Evolutionary conservation across 1,140 invertebrate genomes (phyloP).

Genomic region (Hylaeus anthracinus): DNA sequence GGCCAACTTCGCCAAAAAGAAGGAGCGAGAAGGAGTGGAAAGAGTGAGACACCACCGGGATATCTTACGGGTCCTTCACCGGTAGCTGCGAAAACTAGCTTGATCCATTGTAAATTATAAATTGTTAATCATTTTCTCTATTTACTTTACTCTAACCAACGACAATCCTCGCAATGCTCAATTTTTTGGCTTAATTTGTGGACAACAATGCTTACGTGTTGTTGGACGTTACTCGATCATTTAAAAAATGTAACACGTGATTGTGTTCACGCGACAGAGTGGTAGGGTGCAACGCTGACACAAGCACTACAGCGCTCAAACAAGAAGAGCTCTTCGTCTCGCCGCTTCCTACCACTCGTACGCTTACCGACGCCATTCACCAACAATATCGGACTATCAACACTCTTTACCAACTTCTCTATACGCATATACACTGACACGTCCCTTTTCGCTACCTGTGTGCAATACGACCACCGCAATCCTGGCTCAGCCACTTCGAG

Average conservation of each 20-base stretch:
- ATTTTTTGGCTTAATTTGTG: too few species aligned
- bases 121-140: too few species aligned
- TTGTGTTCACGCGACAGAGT: neutral
- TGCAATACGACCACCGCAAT: constrained; percentile 30
- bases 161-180: too few species aligned
- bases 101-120: neutral
- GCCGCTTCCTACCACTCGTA: constrained; percentile 49
- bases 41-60: constrained; percentile 56
- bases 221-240: too few species aligned
- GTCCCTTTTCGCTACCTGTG: constrained; percentile 34
- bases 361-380: constrained; percentile 44
- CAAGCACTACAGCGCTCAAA: constrained; percentile 52
- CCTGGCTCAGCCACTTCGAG: constrained; percentile 59
- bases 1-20: constrained; percentile 42
- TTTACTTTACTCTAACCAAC: too few species aligned
- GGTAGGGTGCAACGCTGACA: constrained; percentile 51
- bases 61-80: constrained; percentile 51
- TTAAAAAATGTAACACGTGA: too few species aligned
- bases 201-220: too few species aligned
- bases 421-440: neutral
- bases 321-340: constrained; percentile 51
- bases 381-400: constrained; percentile 25
- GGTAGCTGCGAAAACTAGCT: neutral
- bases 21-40: too few species aligned
- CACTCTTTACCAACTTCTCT: neutral